phyloP scores from a whole-genome alignment of 92 coral and sea anemone genomes.

The Actinernus sp. region DNA sequence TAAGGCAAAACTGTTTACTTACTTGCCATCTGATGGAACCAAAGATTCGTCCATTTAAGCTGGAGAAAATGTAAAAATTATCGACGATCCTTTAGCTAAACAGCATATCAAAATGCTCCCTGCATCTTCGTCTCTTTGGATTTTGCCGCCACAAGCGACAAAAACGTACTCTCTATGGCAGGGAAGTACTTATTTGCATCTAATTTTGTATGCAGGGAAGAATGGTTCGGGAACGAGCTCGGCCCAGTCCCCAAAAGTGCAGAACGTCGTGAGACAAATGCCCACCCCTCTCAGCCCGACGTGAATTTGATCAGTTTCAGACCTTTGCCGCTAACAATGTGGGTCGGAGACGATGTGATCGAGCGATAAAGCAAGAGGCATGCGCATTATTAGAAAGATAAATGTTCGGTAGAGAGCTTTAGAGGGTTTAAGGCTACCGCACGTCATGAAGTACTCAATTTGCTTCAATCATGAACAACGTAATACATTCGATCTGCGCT shows the following conservation, averaged over 20 bases:
- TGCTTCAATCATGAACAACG: too few relatives aligned
- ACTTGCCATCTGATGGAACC: constrained; percentile 14
- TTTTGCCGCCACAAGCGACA: constrained; percentile 14
- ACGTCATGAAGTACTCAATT: too few relatives aligned
- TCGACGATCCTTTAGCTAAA: too few relatives aligned
- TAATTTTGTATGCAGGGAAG: constrained; percentile 10
- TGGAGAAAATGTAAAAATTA: constrained; percentile 1
- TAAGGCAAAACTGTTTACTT: neutral
- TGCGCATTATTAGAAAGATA: too few relatives aligned
- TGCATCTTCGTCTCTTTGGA: constrained; percentile 12
- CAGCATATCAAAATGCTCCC: constrained; percentile 12
- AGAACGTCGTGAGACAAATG: neutral
- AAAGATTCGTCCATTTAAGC: constrained; percentile 2
- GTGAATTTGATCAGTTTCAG: too few relatives aligned
- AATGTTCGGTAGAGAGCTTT: too few relatives aligned
- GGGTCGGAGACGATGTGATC: too few relatives aligned
- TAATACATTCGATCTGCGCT: too few relatives aligned
- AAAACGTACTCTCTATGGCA: constrained; percentile 16
- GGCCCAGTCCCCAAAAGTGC: constrained; percentile 11
- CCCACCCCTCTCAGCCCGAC: too few relatives aligned
- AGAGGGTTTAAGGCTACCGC: too few relatives aligned
- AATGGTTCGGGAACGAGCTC: constrained; percentile 7
- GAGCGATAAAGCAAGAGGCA: too few relatives aligned
- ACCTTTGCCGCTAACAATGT: too few relatives aligned
- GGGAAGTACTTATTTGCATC: constrained; percentile 7